phyloP scores from a whole-genome alignment of 2,113 vertebrate genomes.

The Nannobrachium achirus region DNA sequence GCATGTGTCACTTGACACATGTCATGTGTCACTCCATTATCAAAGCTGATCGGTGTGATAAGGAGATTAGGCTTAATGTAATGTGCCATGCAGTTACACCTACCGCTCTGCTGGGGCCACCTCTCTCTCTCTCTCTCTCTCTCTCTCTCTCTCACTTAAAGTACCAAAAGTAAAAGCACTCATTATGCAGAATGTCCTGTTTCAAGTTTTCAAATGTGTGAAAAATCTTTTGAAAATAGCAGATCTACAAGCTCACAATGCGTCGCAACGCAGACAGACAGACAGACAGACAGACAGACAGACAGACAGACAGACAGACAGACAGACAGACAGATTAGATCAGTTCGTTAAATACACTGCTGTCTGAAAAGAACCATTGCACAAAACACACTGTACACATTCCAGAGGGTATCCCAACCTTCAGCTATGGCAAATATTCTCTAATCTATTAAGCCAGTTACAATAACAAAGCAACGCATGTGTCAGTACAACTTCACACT shows the following conservation, averaged over 20 bases:
- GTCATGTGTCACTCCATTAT: background rate
- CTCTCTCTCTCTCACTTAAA: no score
- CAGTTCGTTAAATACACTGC: background rate
- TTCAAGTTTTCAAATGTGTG: no score
- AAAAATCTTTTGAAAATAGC: no score
- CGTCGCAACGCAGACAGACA: no score
- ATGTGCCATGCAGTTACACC: background rate
- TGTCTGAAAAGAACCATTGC: slow-evolving; percentile 7
- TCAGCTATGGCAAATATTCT: slow-evolving; percentile 2
- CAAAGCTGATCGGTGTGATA: background rate
- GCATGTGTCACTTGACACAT: background rate
- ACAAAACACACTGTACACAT: background rate
- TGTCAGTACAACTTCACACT: background rate
- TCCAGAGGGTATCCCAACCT: slow-evolving; percentile 2
- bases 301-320: background rate
- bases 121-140: no score
- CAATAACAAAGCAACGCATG: background rate
- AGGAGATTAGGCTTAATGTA: slow-evolving; percentile 20
- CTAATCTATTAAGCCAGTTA: slow-evolving; percentile 9
- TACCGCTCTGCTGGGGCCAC: no score
- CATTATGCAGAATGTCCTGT: no score
- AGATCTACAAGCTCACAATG: no score
- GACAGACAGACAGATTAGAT: slow-evolving; percentile 12
- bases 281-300: no score
- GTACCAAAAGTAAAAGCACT: no score